Percentiles rank a stretch among this genome's conserved stretches.
Conservation (phyloP, 2,888 invertebrate genomes). For the Ethmia dodecea region DNA sequence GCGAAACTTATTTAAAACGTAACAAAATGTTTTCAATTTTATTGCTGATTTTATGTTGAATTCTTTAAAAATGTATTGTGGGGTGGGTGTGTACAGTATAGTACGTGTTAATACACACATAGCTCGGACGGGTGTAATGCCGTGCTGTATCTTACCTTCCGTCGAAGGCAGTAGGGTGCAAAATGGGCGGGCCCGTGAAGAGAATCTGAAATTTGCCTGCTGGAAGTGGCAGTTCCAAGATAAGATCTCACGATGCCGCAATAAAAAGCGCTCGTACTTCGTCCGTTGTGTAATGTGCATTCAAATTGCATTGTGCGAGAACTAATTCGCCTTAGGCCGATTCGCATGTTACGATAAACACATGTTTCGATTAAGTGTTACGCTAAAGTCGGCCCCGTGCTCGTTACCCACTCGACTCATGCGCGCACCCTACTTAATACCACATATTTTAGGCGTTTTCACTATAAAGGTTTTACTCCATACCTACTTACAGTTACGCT, state of each 20-base stretch:
- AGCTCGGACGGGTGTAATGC: slow-evolving; percentile 24
- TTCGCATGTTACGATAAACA: slow-evolving; percentile 75
- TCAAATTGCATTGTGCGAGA: slow-evolving; percentile 78
- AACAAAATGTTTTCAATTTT: slow-evolving; percentile 78
- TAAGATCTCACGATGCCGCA: slow-evolving; percentile 78
- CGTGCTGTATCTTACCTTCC: slow-evolving; percentile 43
- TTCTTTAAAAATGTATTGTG: slow-evolving; percentile 65
- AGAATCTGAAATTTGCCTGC: slow-evolving; percentile 74
- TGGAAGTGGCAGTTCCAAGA: slow-evolving; percentile 76
- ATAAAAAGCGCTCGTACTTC: slow-evolving; percentile 75
- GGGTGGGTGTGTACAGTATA: slow-evolving; percentile 51
- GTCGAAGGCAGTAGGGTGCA: slow-evolving; percentile 47
- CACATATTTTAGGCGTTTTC: too few species aligned
- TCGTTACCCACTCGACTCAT: slow-evolving; percentile 41
- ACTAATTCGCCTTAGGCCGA: slow-evolving; percentile 77
- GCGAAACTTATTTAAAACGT: slow-evolving; percentile 73
- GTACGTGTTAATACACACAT: slow-evolving; percentile 56
- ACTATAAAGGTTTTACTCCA: too few species aligned
- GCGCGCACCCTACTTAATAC: slow-evolving; percentile 24
- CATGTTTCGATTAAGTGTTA: slow-evolving; percentile 70
- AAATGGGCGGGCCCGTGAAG: slow-evolving; percentile 35
- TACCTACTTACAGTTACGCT: too few species aligned
- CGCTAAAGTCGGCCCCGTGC: slow-evolving; percentile 46
- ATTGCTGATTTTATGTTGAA: slow-evolving; percentile 76
- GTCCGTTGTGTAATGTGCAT: slow-evolving; percentile 78